These are phyloP conservation scores for Dromius quadrimaculatus DNA, from an alignment of 2,888 invertebrate genomes.

Conservation along the genomic window DNA sequence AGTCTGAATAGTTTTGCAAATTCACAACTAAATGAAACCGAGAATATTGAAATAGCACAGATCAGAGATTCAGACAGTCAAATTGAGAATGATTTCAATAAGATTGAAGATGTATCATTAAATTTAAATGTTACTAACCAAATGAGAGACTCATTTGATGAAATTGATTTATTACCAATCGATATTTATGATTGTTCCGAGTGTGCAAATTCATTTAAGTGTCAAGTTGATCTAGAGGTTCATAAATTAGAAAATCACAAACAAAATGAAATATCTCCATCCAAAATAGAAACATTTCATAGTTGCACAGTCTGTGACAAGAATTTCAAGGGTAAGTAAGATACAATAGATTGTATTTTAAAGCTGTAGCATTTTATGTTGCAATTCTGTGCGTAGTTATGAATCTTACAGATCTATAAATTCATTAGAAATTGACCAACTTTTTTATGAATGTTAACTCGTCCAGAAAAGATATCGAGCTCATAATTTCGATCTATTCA, in stretches of 20 bases:
- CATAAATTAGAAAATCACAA: conserved; percentile 45
- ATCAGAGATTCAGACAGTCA: not conserved
- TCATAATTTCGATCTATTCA: no score
- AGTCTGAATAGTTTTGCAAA: not conserved
- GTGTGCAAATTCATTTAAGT: conserved; percentile 41
- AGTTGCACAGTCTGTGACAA: conserved; percentile 37
- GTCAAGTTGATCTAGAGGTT: conserved; percentile 49
- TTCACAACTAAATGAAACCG: conserved; percentile 5
- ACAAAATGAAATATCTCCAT: conserved; percentile 3
- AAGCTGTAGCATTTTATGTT: not conserved
- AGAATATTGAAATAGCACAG: not conserved
- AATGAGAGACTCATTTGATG: conserved; percentile 17
- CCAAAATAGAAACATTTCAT: not conserved
- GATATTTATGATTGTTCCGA: conserved; percentile 24
- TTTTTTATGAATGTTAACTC: no score
- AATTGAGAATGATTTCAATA: not conserved
- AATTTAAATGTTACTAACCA: conserved; percentile 7
- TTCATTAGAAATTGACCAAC: no score
- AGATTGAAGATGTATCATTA: not conserved
- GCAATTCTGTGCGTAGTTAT: not conserved
- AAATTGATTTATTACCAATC: conserved; percentile 18
- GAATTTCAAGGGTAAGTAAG: conserved; percentile 43
- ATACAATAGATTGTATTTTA: no score
- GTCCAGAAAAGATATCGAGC: no score
- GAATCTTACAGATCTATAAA: no score